Evolutionary conservation across 2,888 invertebrate species (phyloP).

Genomic region (Arctia plantaginis): DNA sequence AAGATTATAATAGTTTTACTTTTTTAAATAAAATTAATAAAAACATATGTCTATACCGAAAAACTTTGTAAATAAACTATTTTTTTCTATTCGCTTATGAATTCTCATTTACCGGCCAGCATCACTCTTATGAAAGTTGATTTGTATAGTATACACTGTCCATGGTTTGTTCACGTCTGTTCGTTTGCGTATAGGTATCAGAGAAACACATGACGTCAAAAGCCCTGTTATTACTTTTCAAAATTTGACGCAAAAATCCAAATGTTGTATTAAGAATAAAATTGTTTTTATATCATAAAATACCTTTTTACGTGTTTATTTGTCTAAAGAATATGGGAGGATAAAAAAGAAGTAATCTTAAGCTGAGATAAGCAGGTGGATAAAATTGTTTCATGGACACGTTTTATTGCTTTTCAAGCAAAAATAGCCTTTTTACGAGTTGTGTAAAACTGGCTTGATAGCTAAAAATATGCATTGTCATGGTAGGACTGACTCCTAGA

Average conservation of each 20-base stretch:
- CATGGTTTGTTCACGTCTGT: no score
- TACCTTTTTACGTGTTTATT: conserved; percentile 57
- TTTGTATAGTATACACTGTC: not conserved
- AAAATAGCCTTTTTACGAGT: conserved; percentile 70
- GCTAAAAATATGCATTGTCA: conserved; percentile 54
- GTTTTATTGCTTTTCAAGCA: conserved; percentile 65
- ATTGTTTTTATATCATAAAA: conserved; percentile 50
- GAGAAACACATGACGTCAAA: not conserved
- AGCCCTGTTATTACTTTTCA: not conserved
- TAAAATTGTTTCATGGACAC: conserved; percentile 62
- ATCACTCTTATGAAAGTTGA: not conserved
- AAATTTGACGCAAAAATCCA: conserved; percentile 1
- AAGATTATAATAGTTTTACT: not conserved
- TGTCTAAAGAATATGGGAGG: conserved; percentile 53
- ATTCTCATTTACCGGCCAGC: not conserved
- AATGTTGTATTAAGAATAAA: conserved; percentile 49
- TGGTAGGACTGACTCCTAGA: conserved; percentile 15
- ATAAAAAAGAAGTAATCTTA: conserved; percentile 55
- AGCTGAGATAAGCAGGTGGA: conserved; percentile 60
- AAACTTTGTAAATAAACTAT: not conserved
- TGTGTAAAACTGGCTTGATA: conserved; percentile 53
- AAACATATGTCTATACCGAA: not conserved
- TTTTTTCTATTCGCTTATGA: no score
- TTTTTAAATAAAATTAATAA: not conserved
- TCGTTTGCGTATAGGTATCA: no score